Percentiles rank a stretch among this genome's conserved stretches.
phyloP scores from a whole-genome alignment of 1,140 invertebrate species.

The Drosophila rufa region DNA sequence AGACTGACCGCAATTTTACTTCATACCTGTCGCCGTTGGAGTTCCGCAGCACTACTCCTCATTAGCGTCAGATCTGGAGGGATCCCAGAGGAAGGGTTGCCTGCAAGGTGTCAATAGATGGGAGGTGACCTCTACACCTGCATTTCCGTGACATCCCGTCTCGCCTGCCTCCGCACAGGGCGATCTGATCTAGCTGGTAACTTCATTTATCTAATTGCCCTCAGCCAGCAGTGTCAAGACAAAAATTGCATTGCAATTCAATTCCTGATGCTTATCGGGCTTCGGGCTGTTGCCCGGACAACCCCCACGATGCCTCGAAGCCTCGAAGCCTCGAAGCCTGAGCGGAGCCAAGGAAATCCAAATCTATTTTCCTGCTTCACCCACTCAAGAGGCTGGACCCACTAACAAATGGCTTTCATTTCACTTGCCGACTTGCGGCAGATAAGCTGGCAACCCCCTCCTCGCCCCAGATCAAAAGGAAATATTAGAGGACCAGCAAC shows the following conservation, averaged over 20 bases:
- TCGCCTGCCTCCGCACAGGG: not conserved
- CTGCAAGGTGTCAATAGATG: conserved; percentile 55
- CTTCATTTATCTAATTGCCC: conserved; percentile 63
- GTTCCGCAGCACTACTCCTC: conserved; percentile 44
- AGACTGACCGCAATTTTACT: conserved; percentile 72
- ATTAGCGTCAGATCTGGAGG: conserved; percentile 46
- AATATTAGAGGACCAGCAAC: conserved; percentile 56
- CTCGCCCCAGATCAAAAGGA: conserved; percentile 57
- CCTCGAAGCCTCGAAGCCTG: not conserved
- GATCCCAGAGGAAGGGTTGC: not conserved
- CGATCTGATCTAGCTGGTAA: conserved; percentile 3
- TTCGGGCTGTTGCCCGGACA: conserved; percentile 42
- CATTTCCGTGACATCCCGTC: not conserved
- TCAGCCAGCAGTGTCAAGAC: conserved; percentile 8
- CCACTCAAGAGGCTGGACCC: conserved; percentile 43
- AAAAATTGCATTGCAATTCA: conserved; percentile 73
- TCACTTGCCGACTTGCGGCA: conserved; percentile 63
- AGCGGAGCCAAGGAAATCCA: conserved; percentile 13
- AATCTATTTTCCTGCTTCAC: conserved; percentile 52
- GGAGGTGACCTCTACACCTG: conserved; percentile 42
- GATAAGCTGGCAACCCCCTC: conserved; percentile 56
- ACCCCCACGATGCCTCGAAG: conserved; percentile 10
- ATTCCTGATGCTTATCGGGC: conserved; percentile 67
- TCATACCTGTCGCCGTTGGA: conserved; percentile 12
- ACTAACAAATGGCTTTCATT: conserved; percentile 58